Evolutionary conservation across 2,888 invertebrate species (phyloP), one percentile per base, ranked within the genome.

Genomic region (Noctua comes): DNA sequence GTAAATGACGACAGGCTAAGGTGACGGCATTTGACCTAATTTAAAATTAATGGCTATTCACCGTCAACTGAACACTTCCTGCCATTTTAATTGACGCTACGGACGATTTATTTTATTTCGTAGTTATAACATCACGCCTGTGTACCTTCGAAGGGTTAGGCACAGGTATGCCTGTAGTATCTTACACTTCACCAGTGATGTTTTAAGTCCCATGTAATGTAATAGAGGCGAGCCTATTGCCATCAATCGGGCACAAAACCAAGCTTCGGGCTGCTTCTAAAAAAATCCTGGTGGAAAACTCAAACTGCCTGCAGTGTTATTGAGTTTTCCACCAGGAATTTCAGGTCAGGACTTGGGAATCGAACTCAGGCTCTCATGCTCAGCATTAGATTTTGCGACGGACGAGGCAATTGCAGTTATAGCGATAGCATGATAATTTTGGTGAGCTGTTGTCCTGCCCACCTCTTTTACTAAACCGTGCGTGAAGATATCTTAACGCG

Each of bases 31-130:
- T 69, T 65, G 73, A 64, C 68, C 81, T 40, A 70, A 66, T 81
- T 80, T 46, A 69, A 46, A 85, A 69, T 48, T 54, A 66, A 70
- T 70, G 66, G 0, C 59, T 43, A 27, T 64, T 70, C 62, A 64
- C 27, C 13, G 57, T n/a, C 64, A 76, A 73, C 46, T 72, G 66
- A 72, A 76, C 40, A 65, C 68, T 72, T 86, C 83, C 83, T 72
- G 54, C 10, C 18, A n/a, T 16, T 64, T 64, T 69, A 65, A 76
- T 64, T 59, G 51, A 46, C 51, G 43, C 46, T 57, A 36, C 59
- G 16, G 21, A 77, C 51, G 40, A 59, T 83, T 83, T 68, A 18
- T n/a, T n/a, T n/a, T n/a, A 5, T 54, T 83, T 24, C 51, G 16
- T 16, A 36, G 8, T 43, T 11, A 8, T 24, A 48, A 10, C n/a